Base-by-base conservation (phyloP, 2,113 vertebrate genomes). In the Oostethus manadensis region DNA sequence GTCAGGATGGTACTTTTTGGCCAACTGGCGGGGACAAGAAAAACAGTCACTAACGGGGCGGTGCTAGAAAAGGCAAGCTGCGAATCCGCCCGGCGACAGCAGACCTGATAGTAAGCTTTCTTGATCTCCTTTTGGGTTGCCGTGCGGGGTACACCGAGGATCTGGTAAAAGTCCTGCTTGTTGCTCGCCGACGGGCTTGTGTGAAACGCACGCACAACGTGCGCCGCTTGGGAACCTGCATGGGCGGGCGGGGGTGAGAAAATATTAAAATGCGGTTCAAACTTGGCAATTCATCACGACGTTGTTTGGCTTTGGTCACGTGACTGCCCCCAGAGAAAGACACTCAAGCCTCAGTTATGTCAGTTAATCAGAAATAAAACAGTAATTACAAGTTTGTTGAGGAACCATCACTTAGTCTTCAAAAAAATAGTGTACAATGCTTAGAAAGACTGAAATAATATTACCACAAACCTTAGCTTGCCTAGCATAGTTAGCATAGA, bases 1-100 rank as follows among this genome's bases (percentile, higher is more conserved):
- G 79, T 99, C 96, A 3, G 97, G 97, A 64, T 99, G 97, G 69
- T 97, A 98, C 63, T 97, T 98, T 84, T 99, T 98, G 61, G 97
- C 97, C 90, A 98, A 89, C 97, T 99, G 66, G 74, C 56, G 56
- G 55, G 70, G 68, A 66, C 21, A 75, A 65, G 9, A 73, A n/a
- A 45, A 7, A 33, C 42, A n/a, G 4, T 74, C 46, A 81, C 2
- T 33, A 48, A 26, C 20, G 14, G 11, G 6, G 11, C 8, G 18
- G 35, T 42, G 38, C 38, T 13, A 15, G 29, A 21, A 21, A 59
- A 33, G 4, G 29, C 8, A 45, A 50, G 23, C 3, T 26, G 3
- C 43, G n/a, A 51, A 16, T 10, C 9, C 1, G 20, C 15, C 5
- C 20, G 26, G 22, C 20, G 33, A 53, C 14, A 18, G 60, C 89